Evolutionary conservation across 1,140 invertebrate genomes (phyloP), one percentile per base, ranked within the genome.

Genomic region (Glossosoma conforme): DNA sequence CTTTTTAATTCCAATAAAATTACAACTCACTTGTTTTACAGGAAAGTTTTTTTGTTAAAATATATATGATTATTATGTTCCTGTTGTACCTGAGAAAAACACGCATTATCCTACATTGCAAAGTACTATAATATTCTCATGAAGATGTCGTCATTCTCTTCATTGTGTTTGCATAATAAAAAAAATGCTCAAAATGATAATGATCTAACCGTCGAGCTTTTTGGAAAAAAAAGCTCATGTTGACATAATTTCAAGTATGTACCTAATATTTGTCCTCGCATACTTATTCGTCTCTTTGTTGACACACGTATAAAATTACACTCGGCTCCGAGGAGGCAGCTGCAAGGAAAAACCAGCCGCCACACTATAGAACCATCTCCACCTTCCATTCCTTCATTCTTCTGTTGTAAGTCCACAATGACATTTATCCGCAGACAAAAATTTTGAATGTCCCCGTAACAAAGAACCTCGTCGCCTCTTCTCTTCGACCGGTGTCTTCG

Each of bases 221-320:
- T 28, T 8, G 25, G 25, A 28, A 28, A 28, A 28, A 28, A 28
- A 28, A 28, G n/a, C 6, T 6, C 25, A 28, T 28, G 25, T 8
- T 28, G 25, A 28, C 25, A 28, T 6, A n/a, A n/a, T n/a, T n/a
- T n/a, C n/a, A n/a, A n/a, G n/a, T n/a, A n/a, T 17, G 30, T 30
- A 45, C 44, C 33, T 38, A 41, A 41, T 49, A 49, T 36, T 49
- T 41, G 17, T 40, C 36, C 46, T 49, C 36, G 36, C 46, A 49
- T 35, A 49, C 35, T 49, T 19, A 9, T 35, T 25, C 19, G 20
- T 19, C 36, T 47, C 30, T 49, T 38, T 49, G 46, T 49, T 49
- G 36, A 49, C 46, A 49, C 22, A 37, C 46, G 46, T 49, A 33
- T 49, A 49, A 49, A 49, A 49, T 49, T 49, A 49, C 46, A 49